These are phyloP conservation scores for Hymenopus coronatus DNA, from an alignment of 2,888 invertebrate species.

Conservation along the genomic window DNA sequence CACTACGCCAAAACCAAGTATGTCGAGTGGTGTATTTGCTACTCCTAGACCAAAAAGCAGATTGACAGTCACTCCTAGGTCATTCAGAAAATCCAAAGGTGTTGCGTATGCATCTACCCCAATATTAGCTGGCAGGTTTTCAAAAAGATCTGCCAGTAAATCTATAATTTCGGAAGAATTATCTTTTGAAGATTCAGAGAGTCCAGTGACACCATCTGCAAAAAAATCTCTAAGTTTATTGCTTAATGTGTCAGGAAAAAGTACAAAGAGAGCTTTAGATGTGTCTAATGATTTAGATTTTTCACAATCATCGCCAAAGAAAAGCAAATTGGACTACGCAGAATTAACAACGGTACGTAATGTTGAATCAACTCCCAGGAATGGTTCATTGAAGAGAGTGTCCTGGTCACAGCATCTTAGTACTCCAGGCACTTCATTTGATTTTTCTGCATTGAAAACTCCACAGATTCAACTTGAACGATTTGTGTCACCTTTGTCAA, in stretches of 20 bases:
- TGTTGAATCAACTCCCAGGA: neutral
- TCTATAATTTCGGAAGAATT: neutral
- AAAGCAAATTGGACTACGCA: neutral
- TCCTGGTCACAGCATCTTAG: neutral
- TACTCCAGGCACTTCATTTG: slow-evolving; percentile 8
- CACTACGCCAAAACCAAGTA: too few relatives aligned
- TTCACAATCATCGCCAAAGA: neutral
- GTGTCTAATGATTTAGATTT: neutral
- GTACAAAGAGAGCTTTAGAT: neutral
- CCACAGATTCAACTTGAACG: slow-evolving; percentile 20
- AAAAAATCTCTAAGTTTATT: neutral
- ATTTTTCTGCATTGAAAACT: slow-evolving; percentile 28
- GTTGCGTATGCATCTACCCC: neutral
- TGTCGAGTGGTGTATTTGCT: neutral
- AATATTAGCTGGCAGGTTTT: neutral
- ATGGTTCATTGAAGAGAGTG: neutral
- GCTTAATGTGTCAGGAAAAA: neutral
- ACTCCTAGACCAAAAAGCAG: neutral
- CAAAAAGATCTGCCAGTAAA: neutral
- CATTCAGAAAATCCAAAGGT: neutral
- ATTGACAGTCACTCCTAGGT: neutral
- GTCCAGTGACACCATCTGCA: neutral
- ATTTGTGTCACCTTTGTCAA: slow-evolving; percentile 28
- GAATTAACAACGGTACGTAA: neutral
- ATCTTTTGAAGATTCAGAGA: neutral